phyloP scores from a whole-genome alignment of 2,888 invertebrate species.

The Sinhomidia bicolor region DNA sequence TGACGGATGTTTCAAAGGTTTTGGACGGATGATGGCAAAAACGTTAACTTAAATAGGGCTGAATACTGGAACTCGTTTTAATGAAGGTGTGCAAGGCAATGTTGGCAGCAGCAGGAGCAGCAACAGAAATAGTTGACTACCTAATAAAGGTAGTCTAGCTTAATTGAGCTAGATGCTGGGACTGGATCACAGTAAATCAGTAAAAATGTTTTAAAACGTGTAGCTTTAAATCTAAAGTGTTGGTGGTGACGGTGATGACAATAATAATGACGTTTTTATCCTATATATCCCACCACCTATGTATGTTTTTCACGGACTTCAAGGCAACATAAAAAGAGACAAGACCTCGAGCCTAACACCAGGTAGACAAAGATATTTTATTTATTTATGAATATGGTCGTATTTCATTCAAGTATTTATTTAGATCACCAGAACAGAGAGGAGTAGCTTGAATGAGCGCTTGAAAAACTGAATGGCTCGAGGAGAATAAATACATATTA shows the following conservation, averaged over 20 bases:
- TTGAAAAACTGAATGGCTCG: not conserved
- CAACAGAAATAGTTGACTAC: not conserved
- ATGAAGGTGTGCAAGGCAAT: not conserved
- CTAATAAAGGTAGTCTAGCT: too few relatives aligned
- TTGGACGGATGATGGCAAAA: too few relatives aligned
- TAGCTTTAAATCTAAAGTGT: constrained; percentile 2
- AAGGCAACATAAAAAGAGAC: constrained; percentile 43
- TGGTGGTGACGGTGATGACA: constrained; percentile 14
- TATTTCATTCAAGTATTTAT: constrained; percentile 39
- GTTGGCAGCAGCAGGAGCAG: not conserved
- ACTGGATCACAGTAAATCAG: constrained; percentile 12
- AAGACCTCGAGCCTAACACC: constrained; percentile 40
- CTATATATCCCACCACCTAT: not conserved
- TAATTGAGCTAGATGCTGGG: too few relatives aligned
- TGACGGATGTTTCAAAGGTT: too few relatives aligned
- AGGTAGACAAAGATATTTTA: constrained; percentile 25
- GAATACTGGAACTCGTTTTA: too few relatives aligned
- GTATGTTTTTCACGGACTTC: constrained; percentile 1
- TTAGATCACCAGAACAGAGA: constrained; percentile 27
- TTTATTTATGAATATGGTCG: constrained; percentile 37
- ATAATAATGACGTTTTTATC: not conserved
- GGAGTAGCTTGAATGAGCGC: not conserved
- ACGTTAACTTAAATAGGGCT: too few relatives aligned
- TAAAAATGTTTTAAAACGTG: not conserved
- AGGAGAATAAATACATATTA: not conserved